Percentiles rank a stretch among this genome's conserved stretches.
Conservation (phyloP, 2,888 invertebrate genomes). For the Pediacus dermestoides region DNA sequence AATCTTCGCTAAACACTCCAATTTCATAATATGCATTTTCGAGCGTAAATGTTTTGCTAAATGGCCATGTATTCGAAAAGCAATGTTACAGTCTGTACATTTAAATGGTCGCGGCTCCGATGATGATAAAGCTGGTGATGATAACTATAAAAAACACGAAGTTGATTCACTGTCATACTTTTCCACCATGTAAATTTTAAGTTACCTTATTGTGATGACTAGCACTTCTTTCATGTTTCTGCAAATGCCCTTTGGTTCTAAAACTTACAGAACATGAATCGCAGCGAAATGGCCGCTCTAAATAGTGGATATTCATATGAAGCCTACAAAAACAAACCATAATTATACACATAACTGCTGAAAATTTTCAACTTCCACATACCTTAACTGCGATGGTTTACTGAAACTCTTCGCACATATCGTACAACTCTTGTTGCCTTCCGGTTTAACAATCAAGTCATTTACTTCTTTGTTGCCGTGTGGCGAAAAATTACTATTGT, state of each 20-base stretch:
- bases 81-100: constrained; percentile 93
- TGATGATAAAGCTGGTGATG: constrained; percentile 67
- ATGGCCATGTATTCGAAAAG: constrained; percentile 95
- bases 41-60: constrained; percentile 94
- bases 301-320: constrained; percentile 93
- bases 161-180: constrained; percentile 1
- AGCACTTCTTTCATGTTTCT: constrained; percentile 89
- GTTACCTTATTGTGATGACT: constrained; percentile 86
- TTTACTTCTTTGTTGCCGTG: constrained; percentile 39
- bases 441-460: constrained; percentile 48
- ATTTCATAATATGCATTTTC: constrained; percentile 91
- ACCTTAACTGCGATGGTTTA: constrained; percentile 82
- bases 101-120: constrained; percentile 94
- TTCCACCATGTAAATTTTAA: too few species aligned
- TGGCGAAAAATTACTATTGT: constrained; percentile 20
- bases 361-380: constrained; percentile 18
- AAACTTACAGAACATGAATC: constrained; percentile 90
- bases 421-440: constrained; percentile 49
- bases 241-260: constrained; percentile 83
- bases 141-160: constrained; percentile 39
- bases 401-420: constrained; percentile 91
- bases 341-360: not conserved
- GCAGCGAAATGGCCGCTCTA: constrained; percentile 89
- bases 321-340: constrained; percentile 48
- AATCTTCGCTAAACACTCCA: constrained; percentile 88